A percentile compares a stretch with the other conserved stretches of the same genome.
Conservation (phyloP, 35 echinoderm and acorn worm genomes). For the Eucidaris tribuloides region DNA sequence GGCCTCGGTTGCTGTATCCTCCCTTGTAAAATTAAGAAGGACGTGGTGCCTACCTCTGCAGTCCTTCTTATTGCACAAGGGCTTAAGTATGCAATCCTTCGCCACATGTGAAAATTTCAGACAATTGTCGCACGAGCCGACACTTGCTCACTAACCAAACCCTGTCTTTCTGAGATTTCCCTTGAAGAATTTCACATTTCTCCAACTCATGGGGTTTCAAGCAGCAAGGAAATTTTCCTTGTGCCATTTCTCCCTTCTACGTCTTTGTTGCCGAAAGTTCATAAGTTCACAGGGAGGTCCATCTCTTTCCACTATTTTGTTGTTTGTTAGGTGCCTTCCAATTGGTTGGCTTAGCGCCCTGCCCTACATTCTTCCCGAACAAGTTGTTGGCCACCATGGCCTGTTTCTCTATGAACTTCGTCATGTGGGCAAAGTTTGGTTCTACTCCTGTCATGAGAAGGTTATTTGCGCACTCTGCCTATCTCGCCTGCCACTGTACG, state of each 20-base stretch:
- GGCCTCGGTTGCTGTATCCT: background rate
- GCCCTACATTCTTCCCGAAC: constrained; percentile 21
- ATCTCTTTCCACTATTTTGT: too few species aligned
- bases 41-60: constrained; percentile 1
- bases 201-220: background rate
- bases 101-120: background rate
- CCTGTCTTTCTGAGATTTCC: constrained; percentile 19
- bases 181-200: background rate
- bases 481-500: constrained; percentile 5
- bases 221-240: constrained; percentile 7
- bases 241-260: too few species aligned
- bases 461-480: background rate
- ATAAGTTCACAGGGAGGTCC: too few species aligned
- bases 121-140: constrained; percentile 32
- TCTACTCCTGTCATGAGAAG: constrained; percentile 1
- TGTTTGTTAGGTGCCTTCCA: background rate
- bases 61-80: background rate
- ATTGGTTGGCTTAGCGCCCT: background rate
- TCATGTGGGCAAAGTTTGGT: constrained; percentile 44
- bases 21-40: background rate
- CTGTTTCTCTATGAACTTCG: constrained; percentile 31
- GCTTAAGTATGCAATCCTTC: constrained; percentile 8
- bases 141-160: background rate
- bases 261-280: too few species aligned
- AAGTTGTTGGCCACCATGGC: constrained; percentile 35